These are phyloP conservation scores for Trachymyrmex septentrionalis DNA, from an alignment of 1,140 invertebrate genomes.

Conservation along the genomic window DNA sequence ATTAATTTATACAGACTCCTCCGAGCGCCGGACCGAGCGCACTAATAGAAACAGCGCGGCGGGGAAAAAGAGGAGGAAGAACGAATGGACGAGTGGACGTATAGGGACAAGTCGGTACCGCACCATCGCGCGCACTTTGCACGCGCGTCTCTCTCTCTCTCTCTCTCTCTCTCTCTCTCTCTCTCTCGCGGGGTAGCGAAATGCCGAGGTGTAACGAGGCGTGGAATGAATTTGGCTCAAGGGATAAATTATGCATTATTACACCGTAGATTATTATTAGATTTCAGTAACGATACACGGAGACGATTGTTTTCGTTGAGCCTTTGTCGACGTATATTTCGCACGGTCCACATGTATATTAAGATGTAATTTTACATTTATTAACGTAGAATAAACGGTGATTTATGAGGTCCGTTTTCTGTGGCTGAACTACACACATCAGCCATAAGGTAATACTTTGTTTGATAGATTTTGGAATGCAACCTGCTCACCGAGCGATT, in stretches of 20 bases:
- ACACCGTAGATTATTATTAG: background rate
- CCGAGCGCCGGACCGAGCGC: conserved; percentile 70
- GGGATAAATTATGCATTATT: conserved; percentile 1
- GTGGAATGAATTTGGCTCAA: conserved; percentile 42
- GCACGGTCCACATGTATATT: background rate
- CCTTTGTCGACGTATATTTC: background rate
- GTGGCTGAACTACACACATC: too few relatives aligned
- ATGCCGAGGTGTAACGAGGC: conserved; percentile 24
- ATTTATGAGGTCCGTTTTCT: background rate
- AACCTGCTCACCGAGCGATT: too few relatives aligned
- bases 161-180: too few relatives aligned
- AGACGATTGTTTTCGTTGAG: background rate
- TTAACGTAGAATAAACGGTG: background rate
- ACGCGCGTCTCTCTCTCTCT: background rate
- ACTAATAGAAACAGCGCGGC: conserved; percentile 72
- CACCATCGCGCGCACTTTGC: background rate
- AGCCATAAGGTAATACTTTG: too few relatives aligned
- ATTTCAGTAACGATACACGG: conserved; percentile 17
- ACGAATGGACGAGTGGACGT: conserved; percentile 7
- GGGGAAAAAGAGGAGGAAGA: conserved; percentile 21
- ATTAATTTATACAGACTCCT: conserved; percentile 78
- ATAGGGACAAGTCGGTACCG: conserved; percentile 25
- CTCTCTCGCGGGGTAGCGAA: background rate
- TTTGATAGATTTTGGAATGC: too few relatives aligned
- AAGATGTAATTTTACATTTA: background rate